phyloP scores from a whole-genome alignment of 2,113 vertebrate species.

The Oreochromis niloticus region DNA sequence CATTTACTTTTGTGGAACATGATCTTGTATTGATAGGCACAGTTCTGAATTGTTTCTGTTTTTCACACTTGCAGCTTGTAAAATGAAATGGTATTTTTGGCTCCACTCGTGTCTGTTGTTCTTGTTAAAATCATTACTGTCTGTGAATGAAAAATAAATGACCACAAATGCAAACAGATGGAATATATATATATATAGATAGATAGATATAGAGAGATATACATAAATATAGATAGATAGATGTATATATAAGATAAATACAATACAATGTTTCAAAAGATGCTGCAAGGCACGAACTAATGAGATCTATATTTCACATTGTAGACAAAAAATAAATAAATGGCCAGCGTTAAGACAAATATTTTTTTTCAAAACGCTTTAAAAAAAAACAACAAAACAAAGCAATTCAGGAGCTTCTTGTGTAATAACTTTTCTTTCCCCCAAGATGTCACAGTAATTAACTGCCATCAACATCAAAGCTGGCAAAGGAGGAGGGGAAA shows the following conservation, averaged over 20 bases:
- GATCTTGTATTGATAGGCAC: neutral
- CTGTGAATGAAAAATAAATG: constrained; percentile 28
- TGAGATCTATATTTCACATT: constrained; percentile 32
- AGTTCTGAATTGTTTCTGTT: neutral
- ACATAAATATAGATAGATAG: neutral
- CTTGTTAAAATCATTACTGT: neutral
- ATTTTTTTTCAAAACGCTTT: neutral
- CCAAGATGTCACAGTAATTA: constrained; percentile 51
- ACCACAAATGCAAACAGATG: neutral
- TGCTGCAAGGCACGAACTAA: constrained; percentile 57
- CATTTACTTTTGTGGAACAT: neutral
- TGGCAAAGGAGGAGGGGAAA: neutral
- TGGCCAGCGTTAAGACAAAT: neutral
- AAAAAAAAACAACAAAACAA: constrained; percentile 28
- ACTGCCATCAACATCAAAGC: constrained; percentile 54
- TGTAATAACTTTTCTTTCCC: constrained; percentile 21
- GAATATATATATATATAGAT: neutral
- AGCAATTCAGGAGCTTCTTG: constrained; percentile 24
- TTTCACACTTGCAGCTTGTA: neutral
- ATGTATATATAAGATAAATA: neutral
- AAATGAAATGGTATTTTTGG: neutral
- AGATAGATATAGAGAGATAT: neutral
- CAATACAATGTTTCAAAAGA: constrained; percentile 21
- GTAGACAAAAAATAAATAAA: constrained; percentile 11
- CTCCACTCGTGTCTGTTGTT: neutral